A percentile compares a stretch with the other conserved stretches of the same genome.
Conservation (phyloP, 2,888 invertebrate species). For the Cerastoderma edule region DNA sequence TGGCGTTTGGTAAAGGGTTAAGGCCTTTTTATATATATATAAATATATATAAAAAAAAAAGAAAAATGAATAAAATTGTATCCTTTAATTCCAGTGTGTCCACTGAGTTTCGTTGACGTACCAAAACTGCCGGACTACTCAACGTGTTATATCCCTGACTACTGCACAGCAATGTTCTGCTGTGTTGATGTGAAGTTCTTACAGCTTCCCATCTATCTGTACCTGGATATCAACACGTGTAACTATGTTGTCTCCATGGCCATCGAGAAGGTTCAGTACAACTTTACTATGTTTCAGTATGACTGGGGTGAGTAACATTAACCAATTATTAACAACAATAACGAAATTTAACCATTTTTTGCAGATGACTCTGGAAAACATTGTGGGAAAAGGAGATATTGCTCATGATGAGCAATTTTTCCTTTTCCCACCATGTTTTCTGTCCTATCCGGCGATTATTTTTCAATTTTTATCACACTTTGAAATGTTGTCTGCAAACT, state of each 20-base stretch:
- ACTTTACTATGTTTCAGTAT: conserved; percentile 62
- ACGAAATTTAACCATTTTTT: no score
- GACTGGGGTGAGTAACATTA: conserved; percentile 62
- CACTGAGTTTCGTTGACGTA: conserved; percentile 47
- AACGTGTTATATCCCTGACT: conserved; percentile 51
- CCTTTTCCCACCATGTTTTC: no score
- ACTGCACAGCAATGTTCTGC: conserved; percentile 61
- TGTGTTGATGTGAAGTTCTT: conserved; percentile 58
- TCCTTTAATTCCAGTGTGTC: conserved; percentile 52
- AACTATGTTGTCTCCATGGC: conserved; percentile 64
- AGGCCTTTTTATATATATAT: background rate
- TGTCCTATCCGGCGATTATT: no score
- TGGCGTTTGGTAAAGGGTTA: background rate
- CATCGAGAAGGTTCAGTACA: conserved; percentile 64
- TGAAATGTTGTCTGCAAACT: no score
- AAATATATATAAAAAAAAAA: background rate
- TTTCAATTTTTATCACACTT: no score
- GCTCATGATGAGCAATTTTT: no score
- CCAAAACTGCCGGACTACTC: conserved; percentile 50
- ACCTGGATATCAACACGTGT: conserved; percentile 67
- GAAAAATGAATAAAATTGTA: background rate
- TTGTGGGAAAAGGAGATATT: no score
- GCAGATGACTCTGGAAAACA: no score
- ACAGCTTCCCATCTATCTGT: conserved; percentile 59
- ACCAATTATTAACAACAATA: no score